A percentile compares a stretch with the other conserved stretches of the same genome.
Conservation (phyloP, 2,797 vertebrate species). For the Ctenosaura bakeri region DNA sequence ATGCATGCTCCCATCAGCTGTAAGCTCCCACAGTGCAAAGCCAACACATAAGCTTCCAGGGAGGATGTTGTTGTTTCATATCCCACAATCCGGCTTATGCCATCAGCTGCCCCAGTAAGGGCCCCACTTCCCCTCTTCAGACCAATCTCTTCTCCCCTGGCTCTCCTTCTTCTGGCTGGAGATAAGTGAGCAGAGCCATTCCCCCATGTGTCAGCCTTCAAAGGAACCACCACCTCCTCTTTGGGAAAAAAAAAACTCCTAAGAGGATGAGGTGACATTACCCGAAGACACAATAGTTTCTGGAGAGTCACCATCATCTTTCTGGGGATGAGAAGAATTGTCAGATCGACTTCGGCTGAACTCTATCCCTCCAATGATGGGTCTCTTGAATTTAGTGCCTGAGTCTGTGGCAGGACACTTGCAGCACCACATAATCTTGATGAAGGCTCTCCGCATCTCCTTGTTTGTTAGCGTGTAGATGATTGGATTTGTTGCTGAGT, state of each 20-base stretch:
- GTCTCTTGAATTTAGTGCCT: conserved; percentile 85
- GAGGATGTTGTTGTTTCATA: conserved; percentile 66
- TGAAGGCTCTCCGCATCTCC: conserved; percentile 96
- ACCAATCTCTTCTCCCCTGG: conserved; percentile 68
- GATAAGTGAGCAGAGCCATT: conserved; percentile 48
- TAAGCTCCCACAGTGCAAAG: conserved; percentile 81
- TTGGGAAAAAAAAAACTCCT: conserved; percentile 57
- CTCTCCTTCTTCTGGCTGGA: conserved; percentile 4
- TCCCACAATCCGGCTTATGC: conserved; percentile 67
- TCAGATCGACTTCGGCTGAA: conserved; percentile 97
- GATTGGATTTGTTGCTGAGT: conserved; percentile 96
- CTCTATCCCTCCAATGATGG: conserved; percentile 90
- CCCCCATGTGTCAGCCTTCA: conserved; percentile 47
- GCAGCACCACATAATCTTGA: conserved; percentile 90
- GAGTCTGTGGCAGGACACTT: conserved; percentile 81
- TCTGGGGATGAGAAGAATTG: conserved; percentile 95
- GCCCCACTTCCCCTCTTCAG: conserved; percentile 72
- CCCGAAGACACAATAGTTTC: conserved; percentile 91
- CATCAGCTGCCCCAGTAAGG: conserved; percentile 74
- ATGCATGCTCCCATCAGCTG: conserved; percentile 74
- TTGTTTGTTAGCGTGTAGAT: conserved; percentile 98
- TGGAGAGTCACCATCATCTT: conserved; percentile 90
- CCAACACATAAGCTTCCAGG: conserved; percentile 73
- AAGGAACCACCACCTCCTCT: conserved; percentile 44
- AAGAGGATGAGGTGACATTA: conserved; percentile 87